Evolutionary conservation across 2,888 invertebrate genomes (phyloP), one percentile per base, ranked within the genome.

Genomic region (Camponotus fellah): DNA sequence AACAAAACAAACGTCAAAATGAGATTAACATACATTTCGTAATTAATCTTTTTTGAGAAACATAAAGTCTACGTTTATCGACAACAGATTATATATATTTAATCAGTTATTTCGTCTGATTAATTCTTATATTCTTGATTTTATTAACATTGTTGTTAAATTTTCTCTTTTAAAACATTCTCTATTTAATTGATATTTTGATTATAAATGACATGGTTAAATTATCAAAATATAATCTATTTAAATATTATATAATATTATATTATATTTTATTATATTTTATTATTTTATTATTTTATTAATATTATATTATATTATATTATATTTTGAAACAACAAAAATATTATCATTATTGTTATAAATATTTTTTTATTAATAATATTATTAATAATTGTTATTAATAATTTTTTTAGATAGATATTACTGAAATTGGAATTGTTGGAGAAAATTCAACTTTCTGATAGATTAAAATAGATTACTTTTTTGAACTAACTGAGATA

Each of bases 1-100:
- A 46, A 60, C 72, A 66, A 72, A 43, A 26, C 6, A 9, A 5
- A 56, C 26, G 32, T 9, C 17, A 12, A 43, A 3, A 10, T 17
- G n/a, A n/a, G 49, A 58, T 71, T 69, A 79, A 79, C 14, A 62
- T 14, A 46, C 12, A 17, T 26, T 37, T 34, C n/a, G 3, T 17
- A 80, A 80, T 80, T 80, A 60, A 56, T 53, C 40, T 9, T 34
- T 9, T 58, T 58, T 6, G 21, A 17, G 14, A 69, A 69, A 14
- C 14, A 14, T 14, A 14, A 69, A 43, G 32, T 10, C 10, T 17
- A 1, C 46, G 26, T 56, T 56, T 40, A 34, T 14, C 34, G 8
- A 21, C 17, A 56, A 53, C 21, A 26, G 43, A 71, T 69, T 69
- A 58, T 43, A 49, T 53, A 3, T n/a, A 46, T n/a, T 77, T 34